Conservation (phyloP, 23 tunicate genomes). For the Diplosoma virens region DNA sequence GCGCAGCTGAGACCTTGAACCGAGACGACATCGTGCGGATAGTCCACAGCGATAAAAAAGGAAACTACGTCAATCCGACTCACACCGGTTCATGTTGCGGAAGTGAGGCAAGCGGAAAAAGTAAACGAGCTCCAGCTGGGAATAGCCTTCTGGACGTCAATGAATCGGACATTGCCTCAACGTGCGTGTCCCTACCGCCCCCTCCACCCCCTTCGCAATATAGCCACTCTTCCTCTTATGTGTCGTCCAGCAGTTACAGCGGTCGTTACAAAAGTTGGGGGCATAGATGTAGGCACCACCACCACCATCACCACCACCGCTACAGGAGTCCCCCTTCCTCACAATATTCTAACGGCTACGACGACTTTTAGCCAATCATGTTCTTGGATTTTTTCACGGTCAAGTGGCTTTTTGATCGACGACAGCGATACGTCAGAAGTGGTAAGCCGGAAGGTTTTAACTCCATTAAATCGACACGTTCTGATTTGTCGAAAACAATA, state of each 20-base stretch:
- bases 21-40: not conserved
- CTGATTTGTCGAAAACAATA: too few relatives aligned
- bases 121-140: not conserved
- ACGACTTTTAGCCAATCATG: too few relatives aligned
- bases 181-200: not conserved
- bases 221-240: conserved; percentile 4
- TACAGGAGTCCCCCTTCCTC: too few relatives aligned
- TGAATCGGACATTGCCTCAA: not conserved
- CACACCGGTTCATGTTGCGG: not conserved
- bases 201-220: conserved; percentile 21
- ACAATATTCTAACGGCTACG: too few relatives aligned
- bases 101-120: not conserved
- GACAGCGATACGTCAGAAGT: too few relatives aligned
- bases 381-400: too few relatives aligned
- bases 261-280: too few relatives aligned
- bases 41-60: not conserved
- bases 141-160: not conserved
- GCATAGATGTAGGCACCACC: too few relatives aligned
- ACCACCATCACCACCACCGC: too few relatives aligned
- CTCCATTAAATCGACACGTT: too few relatives aligned
- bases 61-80: not conserved
- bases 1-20: not conserved
- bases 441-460: too few relatives aligned
- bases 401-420: too few relatives aligned
- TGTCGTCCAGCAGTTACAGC: conserved; percentile 4